phyloP scores from a whole-genome alignment of 2,888 invertebrate genomes.

The Alitta virens region DNA sequence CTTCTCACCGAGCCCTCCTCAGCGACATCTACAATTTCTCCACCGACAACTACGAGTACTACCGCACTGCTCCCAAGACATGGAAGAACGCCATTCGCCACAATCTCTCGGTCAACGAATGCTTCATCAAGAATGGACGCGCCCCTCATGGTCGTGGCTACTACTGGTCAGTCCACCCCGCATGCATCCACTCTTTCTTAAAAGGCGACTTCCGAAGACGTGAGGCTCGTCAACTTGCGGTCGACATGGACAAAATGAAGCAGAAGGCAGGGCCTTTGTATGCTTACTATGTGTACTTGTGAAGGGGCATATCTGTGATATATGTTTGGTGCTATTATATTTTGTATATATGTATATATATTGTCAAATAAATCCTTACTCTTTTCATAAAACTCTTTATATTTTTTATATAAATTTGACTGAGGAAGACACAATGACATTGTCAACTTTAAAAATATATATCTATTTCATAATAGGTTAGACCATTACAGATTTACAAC shows the following conservation, averaged over 20 bases:
- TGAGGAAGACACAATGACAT: too few species aligned
- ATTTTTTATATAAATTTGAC: too few species aligned
- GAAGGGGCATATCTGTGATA: too few species aligned
- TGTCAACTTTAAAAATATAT: too few species aligned
- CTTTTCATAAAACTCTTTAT: too few species aligned
- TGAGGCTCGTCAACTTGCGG: not conserved
- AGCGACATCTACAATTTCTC: constrained; percentile 8
- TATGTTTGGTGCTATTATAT: too few species aligned
- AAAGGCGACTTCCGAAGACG: constrained; percentile 8
- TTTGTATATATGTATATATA: too few species aligned
- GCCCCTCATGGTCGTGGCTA: constrained; percentile 7
- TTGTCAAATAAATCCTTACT: too few species aligned
- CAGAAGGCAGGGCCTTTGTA: too few species aligned
- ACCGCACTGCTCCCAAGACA: not conserved
- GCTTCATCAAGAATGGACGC: constrained; percentile 7
- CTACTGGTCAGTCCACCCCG: constrained; percentile 13
- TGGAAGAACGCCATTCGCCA: constrained; percentile 12
- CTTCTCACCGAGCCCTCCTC: not conserved
- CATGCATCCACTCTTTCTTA: not conserved
- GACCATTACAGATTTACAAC: too few species aligned
- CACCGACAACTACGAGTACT: constrained; percentile 5
- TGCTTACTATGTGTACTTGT: too few species aligned
- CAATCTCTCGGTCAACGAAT: constrained; percentile 14
- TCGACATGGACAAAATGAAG: not conserved
- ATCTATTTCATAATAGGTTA: too few species aligned